A percentile compares a stretch with the other conserved stretches of the same genome.
phyloP scores from a whole-genome alignment of 2,888 invertebrate genomes.

The Phania funesta region DNA sequence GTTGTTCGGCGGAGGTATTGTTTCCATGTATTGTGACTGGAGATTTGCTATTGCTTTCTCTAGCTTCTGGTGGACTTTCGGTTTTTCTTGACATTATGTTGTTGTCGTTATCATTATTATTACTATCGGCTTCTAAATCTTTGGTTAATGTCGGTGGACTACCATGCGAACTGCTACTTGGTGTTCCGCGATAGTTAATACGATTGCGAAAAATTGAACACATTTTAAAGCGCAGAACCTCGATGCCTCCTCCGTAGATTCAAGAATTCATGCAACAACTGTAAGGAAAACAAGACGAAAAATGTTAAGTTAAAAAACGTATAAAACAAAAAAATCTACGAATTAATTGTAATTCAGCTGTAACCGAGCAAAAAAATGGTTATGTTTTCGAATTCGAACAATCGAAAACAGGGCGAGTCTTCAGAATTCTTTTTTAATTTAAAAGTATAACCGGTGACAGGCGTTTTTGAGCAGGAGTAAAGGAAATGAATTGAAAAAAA shows the following conservation, averaged over 20 bases:
- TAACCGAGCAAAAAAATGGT: too few species aligned
- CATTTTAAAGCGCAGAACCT: slow-evolving; percentile 68
- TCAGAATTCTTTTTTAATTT: too few species aligned
- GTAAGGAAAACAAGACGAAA: slow-evolving; percentile 24
- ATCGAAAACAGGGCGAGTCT: too few species aligned
- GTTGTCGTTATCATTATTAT: slow-evolving; percentile 73
- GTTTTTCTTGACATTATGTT: slow-evolving; percentile 62
- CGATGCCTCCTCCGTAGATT: background rate
- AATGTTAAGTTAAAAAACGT: too few species aligned
- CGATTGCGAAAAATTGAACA: slow-evolving; percentile 80
- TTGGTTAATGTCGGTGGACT: slow-evolving; percentile 72
- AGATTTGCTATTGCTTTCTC: slow-evolving; percentile 41
- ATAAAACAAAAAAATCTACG: background rate
- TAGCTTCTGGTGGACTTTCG: slow-evolving; percentile 52
- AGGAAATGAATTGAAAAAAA: too few species aligned
- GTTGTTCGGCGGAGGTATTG: slow-evolving; percentile 15
- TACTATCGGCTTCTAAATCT: slow-evolving; percentile 77
- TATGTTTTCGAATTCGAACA: too few species aligned
- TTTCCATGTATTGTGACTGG: slow-evolving; percentile 2
- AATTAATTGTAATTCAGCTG: too few species aligned
- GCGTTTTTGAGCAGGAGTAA: too few species aligned
- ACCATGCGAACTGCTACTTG: slow-evolving; percentile 70
- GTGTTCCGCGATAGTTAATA: slow-evolving; percentile 78
- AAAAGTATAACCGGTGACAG: too few species aligned
- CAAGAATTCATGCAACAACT: slow-evolving; percentile 8